Conservation (phyloP, 2,797 vertebrate genomes). For the Gymnothorax javanicus region DNA sequence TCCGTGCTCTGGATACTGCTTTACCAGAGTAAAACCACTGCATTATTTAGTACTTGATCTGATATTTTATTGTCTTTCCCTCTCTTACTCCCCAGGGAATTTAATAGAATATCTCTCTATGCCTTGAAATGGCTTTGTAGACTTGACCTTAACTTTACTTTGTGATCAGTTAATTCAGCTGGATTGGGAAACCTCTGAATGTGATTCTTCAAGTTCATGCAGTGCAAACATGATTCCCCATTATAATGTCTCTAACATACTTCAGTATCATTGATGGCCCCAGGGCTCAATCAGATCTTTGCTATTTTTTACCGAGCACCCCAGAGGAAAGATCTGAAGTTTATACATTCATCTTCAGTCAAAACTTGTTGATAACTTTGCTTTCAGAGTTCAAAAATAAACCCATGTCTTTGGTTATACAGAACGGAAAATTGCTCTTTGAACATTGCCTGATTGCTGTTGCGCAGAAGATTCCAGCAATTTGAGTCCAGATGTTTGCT, state of each 20-base stretch:
- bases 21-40: slow-evolving; percentile 38
- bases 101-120: slow-evolving; percentile 66
- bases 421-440: slow-evolving; percentile 38
- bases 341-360: slow-evolving; percentile 12
- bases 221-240: slow-evolving; percentile 55
- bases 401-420: slow-evolving; percentile 43
- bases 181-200: slow-evolving; percentile 66
- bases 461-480: slow-evolving; percentile 15
- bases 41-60: slow-evolving; percentile 59
- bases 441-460: slow-evolving; percentile 38
- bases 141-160: slow-evolving; percentile 49
- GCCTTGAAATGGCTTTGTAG: slow-evolving; percentile 66
- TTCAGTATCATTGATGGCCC: slow-evolving; percentile 44
- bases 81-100: slow-evolving; percentile 51
- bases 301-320: slow-evolving; percentile 1
- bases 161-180: slow-evolving; percentile 50
- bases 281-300: slow-evolving; percentile 50
- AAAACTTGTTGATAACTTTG: slow-evolving; percentile 58
- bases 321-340: slow-evolving; percentile 14
- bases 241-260: slow-evolving; percentile 51
- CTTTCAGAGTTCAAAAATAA: slow-evolving; percentile 50
- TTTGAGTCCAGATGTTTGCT: slow-evolving; percentile 12
- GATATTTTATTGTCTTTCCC: slow-evolving; percentile 62
- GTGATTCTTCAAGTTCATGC: slow-evolving; percentile 56
- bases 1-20: background rate